These are phyloP conservation scores for Acromyrmex echinatior DNA, from an alignment of 1,140 invertebrate genomes.

Conservation along the genomic window DNA sequence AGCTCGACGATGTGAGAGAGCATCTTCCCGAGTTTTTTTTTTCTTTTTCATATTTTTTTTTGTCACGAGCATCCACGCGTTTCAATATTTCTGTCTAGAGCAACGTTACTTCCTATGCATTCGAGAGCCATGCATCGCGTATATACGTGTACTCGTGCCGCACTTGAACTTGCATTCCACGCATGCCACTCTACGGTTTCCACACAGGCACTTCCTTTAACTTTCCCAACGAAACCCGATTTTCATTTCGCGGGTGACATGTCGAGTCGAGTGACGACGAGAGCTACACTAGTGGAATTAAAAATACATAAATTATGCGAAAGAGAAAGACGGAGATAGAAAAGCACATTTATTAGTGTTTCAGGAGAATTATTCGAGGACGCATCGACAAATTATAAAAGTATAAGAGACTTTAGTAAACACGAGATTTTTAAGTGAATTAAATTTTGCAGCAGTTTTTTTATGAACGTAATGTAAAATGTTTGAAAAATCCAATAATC, in stretches of 20 bases:
- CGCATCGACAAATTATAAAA: neutral
- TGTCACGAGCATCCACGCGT: slow-evolving; percentile 17
- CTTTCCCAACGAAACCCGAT: neutral
- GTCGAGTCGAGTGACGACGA: slow-evolving; percentile 3
- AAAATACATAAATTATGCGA: slow-evolving; percentile 40
- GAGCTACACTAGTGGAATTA: slow-evolving; percentile 25
- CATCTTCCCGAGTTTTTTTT: slow-evolving; percentile 14
- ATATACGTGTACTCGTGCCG: slow-evolving; percentile 24
- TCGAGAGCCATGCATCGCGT: slow-evolving; percentile 23
- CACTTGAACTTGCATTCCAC: slow-evolving; percentile 62
- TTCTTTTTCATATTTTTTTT: neutral
- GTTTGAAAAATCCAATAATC: too few relatives aligned
- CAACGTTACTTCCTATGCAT: slow-evolving; percentile 17
- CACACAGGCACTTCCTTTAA: slow-evolving; percentile 47
- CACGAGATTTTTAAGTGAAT: neutral
- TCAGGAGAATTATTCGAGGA: slow-evolving; percentile 5
- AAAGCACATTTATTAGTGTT: neutral
- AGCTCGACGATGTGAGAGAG: neutral
- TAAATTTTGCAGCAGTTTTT: slow-evolving; percentile 28
- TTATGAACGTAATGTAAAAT: neutral
- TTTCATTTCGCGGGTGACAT: slow-evolving; percentile 50
- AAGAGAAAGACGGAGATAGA: neutral
- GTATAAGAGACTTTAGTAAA: neutral
- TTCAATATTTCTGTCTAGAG: slow-evolving; percentile 56
- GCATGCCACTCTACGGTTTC: slow-evolving; percentile 45